Evolutionary conservation across 2,113 vertebrate genomes (phyloP).

Genomic region (Sceloporus tristichus): DNA sequence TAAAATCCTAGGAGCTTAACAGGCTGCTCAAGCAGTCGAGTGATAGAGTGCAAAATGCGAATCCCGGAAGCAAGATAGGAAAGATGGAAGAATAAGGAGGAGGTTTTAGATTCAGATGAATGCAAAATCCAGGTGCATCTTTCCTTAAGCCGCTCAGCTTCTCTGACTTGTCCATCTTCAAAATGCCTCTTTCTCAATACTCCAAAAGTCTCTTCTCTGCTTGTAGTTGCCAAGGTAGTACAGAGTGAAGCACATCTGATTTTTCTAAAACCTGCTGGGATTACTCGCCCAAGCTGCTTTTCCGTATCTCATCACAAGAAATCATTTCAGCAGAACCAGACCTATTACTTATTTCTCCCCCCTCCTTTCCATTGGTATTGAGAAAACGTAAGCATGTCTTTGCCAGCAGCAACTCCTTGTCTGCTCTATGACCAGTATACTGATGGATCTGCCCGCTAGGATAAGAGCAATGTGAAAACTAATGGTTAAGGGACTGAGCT

Average conservation of each 20-base stretch:
- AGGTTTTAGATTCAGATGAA: conserved; percentile 21
- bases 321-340: conserved; percentile 1
- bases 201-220: conserved; percentile 3
- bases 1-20: background rate
- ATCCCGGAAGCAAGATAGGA: background rate
- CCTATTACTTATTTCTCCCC: background rate
- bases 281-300: conserved; percentile 31
- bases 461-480: background rate
- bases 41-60: background rate
- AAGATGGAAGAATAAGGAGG: conserved; percentile 1
- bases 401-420: background rate
- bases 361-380: background rate
- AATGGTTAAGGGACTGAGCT: background rate
- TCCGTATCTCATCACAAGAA: background rate
- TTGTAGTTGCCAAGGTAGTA: conserved; percentile 26
- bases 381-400: background rate
- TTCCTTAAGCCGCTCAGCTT: background rate
- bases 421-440: background rate
- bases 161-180: conserved; percentile 24
- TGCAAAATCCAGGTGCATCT: conserved; percentile 13
- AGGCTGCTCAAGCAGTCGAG: background rate
- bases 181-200: conserved; percentile 17
- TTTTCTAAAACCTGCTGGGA: conserved; percentile 25
- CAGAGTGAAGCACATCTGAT: conserved; percentile 28
- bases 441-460: background rate